Base-by-base conservation (phyloP, 2,113 vertebrate species). In the Axis porcinus region DNA sequence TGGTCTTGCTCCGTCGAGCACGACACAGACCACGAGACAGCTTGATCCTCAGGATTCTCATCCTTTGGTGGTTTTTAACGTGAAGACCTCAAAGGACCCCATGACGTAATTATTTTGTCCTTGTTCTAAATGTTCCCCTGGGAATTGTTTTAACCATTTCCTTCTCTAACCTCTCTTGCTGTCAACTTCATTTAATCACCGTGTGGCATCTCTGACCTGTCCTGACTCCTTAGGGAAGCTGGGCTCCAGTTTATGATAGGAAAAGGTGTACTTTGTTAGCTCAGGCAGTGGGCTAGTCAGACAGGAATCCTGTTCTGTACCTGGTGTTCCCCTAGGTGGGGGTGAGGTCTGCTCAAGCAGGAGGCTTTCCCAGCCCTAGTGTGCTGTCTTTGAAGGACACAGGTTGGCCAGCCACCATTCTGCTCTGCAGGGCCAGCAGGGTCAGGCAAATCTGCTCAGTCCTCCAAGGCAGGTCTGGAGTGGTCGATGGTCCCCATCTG, bases 41-140 rank as follows among this genome's bases (percentile, higher is more conserved):
- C 92, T 97, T 87, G 78, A 83, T 86, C 89, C 96, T 96, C 79
- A 83, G 98, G 97, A 89, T 55, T 87, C 89, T 83, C 36, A 58
- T 47, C 96, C 74, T 95, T 95, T 60, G 89, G 64, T 81, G 98
- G 95, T 79, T 94, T 90, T 87, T 94, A n/a, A 81, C 43, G 84
- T 98, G 97, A 97, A 96, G 91, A 89, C 96, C 81, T 33, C 21
- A 3, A 89, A 74, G 93, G 97, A 96, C 95, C 95, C 97, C 40
- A 19, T 17, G 92, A 92, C 4, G 15, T 95, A 57, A 54, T 81
- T 62, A 62, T 12, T 12, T 96, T 93, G 94, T 91, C 79, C 0
- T 54, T 4, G 19, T 76, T 86, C 74, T 94, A 88, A 76, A 91
- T 84, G 83, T 96, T 96, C 81, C 70, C 62, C 76, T 96, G 76